phyloP scores from a whole-genome alignment of 2,888 invertebrate genomes.

The Diplolepis rosae region DNA sequence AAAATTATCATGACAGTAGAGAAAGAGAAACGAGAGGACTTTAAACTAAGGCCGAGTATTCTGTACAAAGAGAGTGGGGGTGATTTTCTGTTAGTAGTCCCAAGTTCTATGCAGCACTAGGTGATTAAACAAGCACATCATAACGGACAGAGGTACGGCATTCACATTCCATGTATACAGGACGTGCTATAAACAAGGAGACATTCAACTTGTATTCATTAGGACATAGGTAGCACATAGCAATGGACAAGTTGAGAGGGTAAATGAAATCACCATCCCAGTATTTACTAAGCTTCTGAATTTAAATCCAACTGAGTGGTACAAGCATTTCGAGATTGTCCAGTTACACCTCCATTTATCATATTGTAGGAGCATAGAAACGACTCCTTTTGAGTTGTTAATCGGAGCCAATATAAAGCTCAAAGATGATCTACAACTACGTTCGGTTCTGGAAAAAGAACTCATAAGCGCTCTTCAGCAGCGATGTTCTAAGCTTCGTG shows the following conservation, averaged over 20 bases:
- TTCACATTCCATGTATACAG: constrained; percentile 39
- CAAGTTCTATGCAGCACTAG: constrained; percentile 35
- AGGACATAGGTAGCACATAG: constrained; percentile 63
- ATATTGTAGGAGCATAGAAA: constrained; percentile 22
- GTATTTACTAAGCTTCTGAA: constrained; percentile 63
- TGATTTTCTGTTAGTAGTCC: constrained; percentile 16
- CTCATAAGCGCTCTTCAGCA: constrained; percentile 30
- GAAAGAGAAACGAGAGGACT: constrained; percentile 23
- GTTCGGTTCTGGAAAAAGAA: constrained; percentile 49
- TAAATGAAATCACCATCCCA: constrained; percentile 60
- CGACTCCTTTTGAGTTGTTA: constrained; percentile 37
- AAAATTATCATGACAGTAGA: constrained; percentile 4
- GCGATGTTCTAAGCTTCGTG: constrained; percentile 38
- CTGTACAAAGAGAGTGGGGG: constrained; percentile 21
- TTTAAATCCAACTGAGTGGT: constrained; percentile 41
- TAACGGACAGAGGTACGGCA: constrained; percentile 39
- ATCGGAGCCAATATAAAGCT: constrained; percentile 31
- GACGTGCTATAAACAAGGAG: constrained; percentile 36
- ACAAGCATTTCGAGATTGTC: constrained; percentile 42
- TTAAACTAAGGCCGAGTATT: constrained; percentile 31
- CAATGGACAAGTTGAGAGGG: constrained; percentile 68
- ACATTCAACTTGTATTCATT: constrained; percentile 47
- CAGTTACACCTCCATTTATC: constrained; percentile 24
- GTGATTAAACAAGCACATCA: constrained; percentile 41
- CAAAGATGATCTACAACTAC: constrained; percentile 45